These are phyloP conservation scores for Rhamphomyia laevipes DNA, from an alignment of 2,888 invertebrate species.

Conservation along the genomic window DNA sequence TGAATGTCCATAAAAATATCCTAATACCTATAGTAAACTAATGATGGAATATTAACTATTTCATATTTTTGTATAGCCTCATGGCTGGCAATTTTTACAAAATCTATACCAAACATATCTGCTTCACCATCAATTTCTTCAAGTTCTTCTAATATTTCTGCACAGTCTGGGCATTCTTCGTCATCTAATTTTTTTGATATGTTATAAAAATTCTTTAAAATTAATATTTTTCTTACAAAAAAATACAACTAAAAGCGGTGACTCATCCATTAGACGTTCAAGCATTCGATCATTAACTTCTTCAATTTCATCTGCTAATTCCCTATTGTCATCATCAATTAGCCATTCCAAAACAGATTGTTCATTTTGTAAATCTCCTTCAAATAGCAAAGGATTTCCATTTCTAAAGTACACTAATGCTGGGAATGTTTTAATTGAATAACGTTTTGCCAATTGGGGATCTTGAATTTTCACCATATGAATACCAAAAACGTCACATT, in stretches of 20 bases:
- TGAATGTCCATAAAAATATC: neutral
- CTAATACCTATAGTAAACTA: conserved; percentile 67
- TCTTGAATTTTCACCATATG: conserved; percentile 90
- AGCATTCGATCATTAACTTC: conserved; percentile 85
- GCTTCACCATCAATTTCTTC: conserved; percentile 94
- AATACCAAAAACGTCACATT: conserved; percentile 85
- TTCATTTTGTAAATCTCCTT: conserved; percentile 87
- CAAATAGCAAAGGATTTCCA: conserved; percentile 77
- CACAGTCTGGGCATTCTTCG: conserved; percentile 82
- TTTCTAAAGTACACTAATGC: conserved; percentile 86
- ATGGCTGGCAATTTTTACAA: conserved; percentile 78
- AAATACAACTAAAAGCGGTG: conserved; percentile 79
- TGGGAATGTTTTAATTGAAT: conserved; percentile 89
- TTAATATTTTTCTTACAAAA: conserved; percentile 56
- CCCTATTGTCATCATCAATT: conserved; percentile 84
- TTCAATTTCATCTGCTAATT: conserved; percentile 87
- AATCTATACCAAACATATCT: conserved; percentile 85
- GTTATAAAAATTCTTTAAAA: neutral
- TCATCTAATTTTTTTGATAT: conserved; percentile 48
- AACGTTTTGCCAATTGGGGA: conserved; percentile 79
- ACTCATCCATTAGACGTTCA: conserved; percentile 70
- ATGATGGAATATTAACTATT: conserved; percentile 69
- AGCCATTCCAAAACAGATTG: conserved; percentile 87
- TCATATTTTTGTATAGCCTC: conserved; percentile 74
- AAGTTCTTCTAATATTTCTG: conserved; percentile 77